Evolutionary conservation across 2,888 invertebrate genomes (phyloP).

Genomic region (Ecdyonurus torrentis): DNA sequence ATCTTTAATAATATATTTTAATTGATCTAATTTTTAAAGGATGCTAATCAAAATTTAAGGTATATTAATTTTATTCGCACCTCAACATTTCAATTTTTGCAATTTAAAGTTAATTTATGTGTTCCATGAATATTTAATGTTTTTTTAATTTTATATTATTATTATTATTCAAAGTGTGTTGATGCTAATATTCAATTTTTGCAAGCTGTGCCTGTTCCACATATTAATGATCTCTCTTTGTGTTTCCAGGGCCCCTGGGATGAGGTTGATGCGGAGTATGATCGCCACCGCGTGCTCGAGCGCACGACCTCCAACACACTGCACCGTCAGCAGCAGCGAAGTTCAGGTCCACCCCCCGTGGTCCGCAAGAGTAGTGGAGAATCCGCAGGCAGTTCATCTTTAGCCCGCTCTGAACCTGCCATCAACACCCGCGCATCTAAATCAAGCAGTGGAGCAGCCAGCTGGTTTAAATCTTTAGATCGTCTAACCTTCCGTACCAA

Average conservation of each 20-base stretch:
- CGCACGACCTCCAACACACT: not conserved
- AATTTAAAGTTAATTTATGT: too few relatives aligned
- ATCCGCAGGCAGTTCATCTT: not conserved
- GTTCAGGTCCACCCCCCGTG: not conserved
- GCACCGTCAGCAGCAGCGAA: not conserved
- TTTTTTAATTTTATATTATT: too few relatives aligned
- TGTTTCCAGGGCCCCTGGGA: not conserved
- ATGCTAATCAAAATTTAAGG: too few relatives aligned
- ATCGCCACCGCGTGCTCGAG: not conserved
- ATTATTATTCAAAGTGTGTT: too few relatives aligned
- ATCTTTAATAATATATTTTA: too few relatives aligned
- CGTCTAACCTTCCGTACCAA: slow-evolving; percentile 51
- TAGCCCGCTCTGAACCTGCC: not conserved
- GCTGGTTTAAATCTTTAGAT: slow-evolving; percentile 69
- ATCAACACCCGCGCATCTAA: not conserved
- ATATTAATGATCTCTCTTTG: too few relatives aligned
- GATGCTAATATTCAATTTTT: too few relatives aligned
- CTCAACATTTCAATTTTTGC: too few relatives aligned
- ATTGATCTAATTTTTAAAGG: too few relatives aligned
- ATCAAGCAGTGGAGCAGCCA: slow-evolving; percentile 18
- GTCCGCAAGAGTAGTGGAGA: not conserved
- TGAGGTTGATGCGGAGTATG: not conserved
- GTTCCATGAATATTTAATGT: too few relatives aligned
- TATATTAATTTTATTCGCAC: too few relatives aligned
- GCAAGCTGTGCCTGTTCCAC: too few relatives aligned